These are phyloP conservation scores for Mesembrinibis cayennensis DNA, from an alignment of 2,113 vertebrate species.

Conservation along the genomic window DNA sequence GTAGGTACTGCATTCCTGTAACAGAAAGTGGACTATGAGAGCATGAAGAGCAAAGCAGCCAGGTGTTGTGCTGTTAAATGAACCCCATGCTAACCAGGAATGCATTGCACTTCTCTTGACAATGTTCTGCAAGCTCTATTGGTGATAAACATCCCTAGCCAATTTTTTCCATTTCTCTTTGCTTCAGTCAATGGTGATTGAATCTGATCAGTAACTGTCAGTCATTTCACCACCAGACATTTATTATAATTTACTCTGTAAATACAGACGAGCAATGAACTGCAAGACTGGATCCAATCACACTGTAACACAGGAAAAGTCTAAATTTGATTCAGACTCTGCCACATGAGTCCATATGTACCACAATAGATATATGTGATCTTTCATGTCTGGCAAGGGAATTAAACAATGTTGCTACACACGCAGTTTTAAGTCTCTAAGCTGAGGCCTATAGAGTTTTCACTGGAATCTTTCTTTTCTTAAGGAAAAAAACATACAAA, in stretches of 20 bases:
- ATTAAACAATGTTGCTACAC: not conserved
- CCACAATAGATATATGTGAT: not conserved
- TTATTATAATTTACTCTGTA: conserved; percentile 24
- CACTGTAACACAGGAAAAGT: not conserved
- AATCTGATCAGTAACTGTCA: not conserved
- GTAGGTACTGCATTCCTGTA: not conserved
- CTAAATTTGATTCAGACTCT: not conserved
- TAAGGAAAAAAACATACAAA: not conserved
- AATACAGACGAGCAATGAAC: not conserved
- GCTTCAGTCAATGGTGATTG: not conserved
- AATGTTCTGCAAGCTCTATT: fast-evolving
- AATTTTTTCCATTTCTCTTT: not conserved
- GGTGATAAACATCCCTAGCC: not conserved
- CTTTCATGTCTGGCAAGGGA: not conserved
- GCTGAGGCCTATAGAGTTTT: not conserved
- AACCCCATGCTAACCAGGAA: not conserved
- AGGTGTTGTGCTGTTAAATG: not conserved
- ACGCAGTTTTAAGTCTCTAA: not conserved
- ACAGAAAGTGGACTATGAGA: not conserved
- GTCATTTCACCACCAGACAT: not conserved
- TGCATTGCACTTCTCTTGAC: not conserved
- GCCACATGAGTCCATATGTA: not conserved
- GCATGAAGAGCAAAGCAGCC: not conserved
- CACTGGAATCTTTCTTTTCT: not conserved
- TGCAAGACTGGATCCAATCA: not conserved